Evolutionary conservation across 2,888 invertebrate species (phyloP), one percentile per base, ranked within the genome.

Genomic region (Ennomos erosarius): DNA sequence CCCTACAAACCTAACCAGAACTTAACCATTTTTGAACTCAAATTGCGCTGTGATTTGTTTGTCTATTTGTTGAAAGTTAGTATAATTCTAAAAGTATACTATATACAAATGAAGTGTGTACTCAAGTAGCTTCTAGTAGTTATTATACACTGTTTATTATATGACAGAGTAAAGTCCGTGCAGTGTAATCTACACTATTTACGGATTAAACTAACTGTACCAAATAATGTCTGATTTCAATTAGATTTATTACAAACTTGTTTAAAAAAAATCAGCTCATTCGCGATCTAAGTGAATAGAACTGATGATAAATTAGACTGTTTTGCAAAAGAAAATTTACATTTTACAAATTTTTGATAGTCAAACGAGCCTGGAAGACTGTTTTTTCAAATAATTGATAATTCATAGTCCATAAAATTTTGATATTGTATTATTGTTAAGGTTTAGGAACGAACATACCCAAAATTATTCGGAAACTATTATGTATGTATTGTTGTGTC

Each of bases 341-440:
- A 91, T 85, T 90, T 90, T 90, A 90, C 90, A 91, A 88, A 82
- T 79, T 88, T 90, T 90, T 89, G 81, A 90, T 88, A 87, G 85
- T 82, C 83, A 82, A 85, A 84, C 76, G 85, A 78, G 76, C 87
- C 88, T 82, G 88, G 81, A 91, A 92, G 91, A 91, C 91, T 91
- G 91, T 90, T 90, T 89, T 82, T 90, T 90, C 86, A 85, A 77
- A 77, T 84, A 85, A 86, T 84, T 81, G 74, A 81, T 88, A 50
- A 82, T 84, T 81, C 84, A 86, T 91, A 91, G 91, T 86, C 87
- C 85, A 85, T 90, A 89, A 86, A 79, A 70, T 87, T 89, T 90
- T 87, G 84, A 90, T 89, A 90, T 84, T 82, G 74, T 87, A 88
- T 87, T 87, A 81, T 85, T 84, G 73, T 86, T 91, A 88, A 87